phyloP scores from a whole-genome alignment of 2,888 invertebrate species.

The Pterostichus niger region DNA sequence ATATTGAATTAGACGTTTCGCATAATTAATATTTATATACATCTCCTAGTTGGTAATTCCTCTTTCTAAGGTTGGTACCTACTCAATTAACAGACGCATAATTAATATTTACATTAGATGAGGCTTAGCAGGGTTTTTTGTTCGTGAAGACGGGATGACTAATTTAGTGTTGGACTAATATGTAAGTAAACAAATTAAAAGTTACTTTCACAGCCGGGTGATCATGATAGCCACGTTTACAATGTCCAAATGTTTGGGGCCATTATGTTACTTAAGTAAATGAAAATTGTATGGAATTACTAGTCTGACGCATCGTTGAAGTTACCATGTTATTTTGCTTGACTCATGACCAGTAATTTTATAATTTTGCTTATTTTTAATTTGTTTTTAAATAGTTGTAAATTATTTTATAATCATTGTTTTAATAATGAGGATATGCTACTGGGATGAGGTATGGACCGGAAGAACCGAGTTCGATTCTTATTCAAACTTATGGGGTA shows the following conservation, averaged over 20 bases:
- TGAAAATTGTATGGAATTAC: background rate
- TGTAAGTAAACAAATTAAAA: slow-evolving; percentile 39
- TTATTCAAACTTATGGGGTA: too few species aligned
- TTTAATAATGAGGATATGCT: too few species aligned
- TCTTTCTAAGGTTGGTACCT: slow-evolving; percentile 11
- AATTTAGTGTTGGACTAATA: slow-evolving; percentile 18
- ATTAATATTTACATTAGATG: slow-evolving; percentile 35
- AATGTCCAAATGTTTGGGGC: too few species aligned
- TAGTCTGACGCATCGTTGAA: slow-evolving; percentile 1
- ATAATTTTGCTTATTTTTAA: background rate
- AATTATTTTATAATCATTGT: too few species aligned
- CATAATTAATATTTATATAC: slow-evolving; percentile 56
- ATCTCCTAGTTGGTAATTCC: background rate
- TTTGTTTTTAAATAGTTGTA: background rate
- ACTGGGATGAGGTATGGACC: too few species aligned
- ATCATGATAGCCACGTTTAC: background rate
- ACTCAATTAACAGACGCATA: slow-evolving; percentile 29
- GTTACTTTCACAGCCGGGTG: slow-evolving; percentile 38
- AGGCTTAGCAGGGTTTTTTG: slow-evolving; percentile 19
- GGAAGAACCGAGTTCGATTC: too few species aligned
- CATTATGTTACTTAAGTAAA: background rate
- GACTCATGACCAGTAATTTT: background rate
- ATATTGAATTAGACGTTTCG: slow-evolving; percentile 63
- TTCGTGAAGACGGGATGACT: slow-evolving; percentile 17
- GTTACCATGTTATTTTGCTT: background rate